Conservation (phyloP, 2,888 invertebrate species). For the Muschampia plurimacula region DNA sequence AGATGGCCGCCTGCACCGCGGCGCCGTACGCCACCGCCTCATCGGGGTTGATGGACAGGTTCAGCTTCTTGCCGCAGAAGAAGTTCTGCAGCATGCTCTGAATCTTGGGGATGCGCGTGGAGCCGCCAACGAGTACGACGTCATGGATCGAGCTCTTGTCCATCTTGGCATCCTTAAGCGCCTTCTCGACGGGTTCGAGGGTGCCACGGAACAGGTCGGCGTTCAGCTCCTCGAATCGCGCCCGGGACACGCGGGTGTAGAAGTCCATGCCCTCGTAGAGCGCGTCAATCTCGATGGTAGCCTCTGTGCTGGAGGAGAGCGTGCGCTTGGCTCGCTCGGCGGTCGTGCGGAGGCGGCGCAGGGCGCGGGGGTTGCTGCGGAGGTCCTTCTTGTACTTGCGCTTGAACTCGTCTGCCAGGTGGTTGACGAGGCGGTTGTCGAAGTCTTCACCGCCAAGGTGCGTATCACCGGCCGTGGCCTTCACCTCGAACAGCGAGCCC, state of each 20-base stretch:
- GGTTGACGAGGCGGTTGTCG: constrained; percentile 87
- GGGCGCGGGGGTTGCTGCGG: constrained; percentile 87
- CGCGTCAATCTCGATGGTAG: constrained; percentile 91
- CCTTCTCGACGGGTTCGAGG: constrained; percentile 91
- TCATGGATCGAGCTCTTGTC: constrained; percentile 92
- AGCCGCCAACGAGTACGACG: constrained; percentile 93
- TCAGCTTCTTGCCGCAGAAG: constrained; percentile 90
- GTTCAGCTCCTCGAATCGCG: constrained; percentile 91
- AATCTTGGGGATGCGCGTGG: constrained; percentile 92
- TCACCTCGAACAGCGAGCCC: constrained; percentile 91
- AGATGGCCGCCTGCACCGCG: constrained; percentile 88
- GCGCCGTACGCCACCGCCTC: constrained; percentile 87
- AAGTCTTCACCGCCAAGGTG: constrained; percentile 69
- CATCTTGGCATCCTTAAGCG: constrained; percentile 91
- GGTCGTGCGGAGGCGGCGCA: constrained; percentile 90
- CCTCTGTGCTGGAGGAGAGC: constrained; percentile 91
- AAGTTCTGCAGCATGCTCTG: constrained; percentile 91
- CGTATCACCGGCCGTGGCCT: constrained; percentile 93
- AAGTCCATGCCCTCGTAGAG: constrained; percentile 89
- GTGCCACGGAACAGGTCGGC: constrained; percentile 90
- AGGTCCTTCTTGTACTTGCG: constrained; percentile 90
- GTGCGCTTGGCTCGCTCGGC: constrained; percentile 92
- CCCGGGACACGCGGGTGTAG: constrained; percentile 89
- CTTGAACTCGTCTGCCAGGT: constrained; percentile 89
- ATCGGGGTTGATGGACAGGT: constrained; percentile 92